Evolutionary conservation across 2,797 vertebrate species (phyloP), one percentile per base, ranked within the genome.

Genomic region (Melanotaenia nigrans): DNA sequence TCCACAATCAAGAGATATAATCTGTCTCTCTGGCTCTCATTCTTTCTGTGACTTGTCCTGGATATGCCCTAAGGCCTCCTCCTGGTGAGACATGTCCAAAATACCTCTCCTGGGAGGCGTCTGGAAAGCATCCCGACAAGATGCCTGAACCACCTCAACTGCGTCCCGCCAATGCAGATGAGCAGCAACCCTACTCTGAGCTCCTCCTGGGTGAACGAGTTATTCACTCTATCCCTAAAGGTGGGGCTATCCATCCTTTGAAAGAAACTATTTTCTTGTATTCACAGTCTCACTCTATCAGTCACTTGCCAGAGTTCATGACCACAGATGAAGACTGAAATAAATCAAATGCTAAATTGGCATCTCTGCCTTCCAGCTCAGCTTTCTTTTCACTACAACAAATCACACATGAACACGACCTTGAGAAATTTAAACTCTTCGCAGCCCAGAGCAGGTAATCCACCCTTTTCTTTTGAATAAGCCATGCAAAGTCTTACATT

Each of bases 1-100:
- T 55, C 25, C 53, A 25, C 25, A 55, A 14, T 7, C 25, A 55
- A 30, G 13, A 55, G 25, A 55, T 30, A 30, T 28, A 55, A 55
- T 55, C 53, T 55, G 53, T 55, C 53, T 55, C 22, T 25, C 12
- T 55, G 25, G 53, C 53, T 55, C 25, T 55, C 53, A 54, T 54
- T 54, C 25, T 25, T 30, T 55, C 14, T 28, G 53, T 28, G 25
- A 55, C 25, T 55, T 5, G 53, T 28, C 53, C 53, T 8, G 13
- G 53, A 28, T 30, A 25, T 55, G 53, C 25, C 53, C 28, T 14
- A 5, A 30, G 25, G 53, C 53, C 53, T 55, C 53, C 53, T 55
- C 24, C 25, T 30, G 53, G 25, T 30, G 53, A 55, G 53, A 55
- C 25, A 55, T 55, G 25, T 55, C 53, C 53, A 55, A 55, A 30